These are phyloP conservation scores for Dreissena polymorpha DNA, from an alignment of 1,140 invertebrate species.

Conservation along the genomic window DNA sequence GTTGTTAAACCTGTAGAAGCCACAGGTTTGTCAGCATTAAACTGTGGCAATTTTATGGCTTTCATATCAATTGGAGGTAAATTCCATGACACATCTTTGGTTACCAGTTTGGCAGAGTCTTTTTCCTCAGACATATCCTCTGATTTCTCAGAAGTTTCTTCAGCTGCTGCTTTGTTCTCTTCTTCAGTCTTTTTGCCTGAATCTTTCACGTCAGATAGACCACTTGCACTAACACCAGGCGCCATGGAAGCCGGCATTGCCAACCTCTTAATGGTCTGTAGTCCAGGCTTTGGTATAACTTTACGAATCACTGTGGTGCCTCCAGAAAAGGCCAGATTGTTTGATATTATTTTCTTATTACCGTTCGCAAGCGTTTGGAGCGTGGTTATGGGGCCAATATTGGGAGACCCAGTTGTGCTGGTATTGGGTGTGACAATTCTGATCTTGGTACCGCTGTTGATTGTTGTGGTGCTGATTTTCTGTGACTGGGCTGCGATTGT, in stretches of 20 bases:
- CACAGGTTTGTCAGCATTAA: constrained; percentile 2
- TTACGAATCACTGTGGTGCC: constrained; percentile 26
- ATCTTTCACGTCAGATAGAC: not conserved
- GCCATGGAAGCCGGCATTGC: not conserved
- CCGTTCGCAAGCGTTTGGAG: constrained; percentile 37
- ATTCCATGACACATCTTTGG: constrained; percentile 42
- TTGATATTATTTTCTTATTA: constrained; percentile 28
- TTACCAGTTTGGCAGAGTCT: not conserved
- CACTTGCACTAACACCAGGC: not conserved
- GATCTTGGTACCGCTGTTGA: constrained; percentile 25
- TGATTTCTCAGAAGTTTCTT: too few species aligned
- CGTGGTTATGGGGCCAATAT: constrained; percentile 45
- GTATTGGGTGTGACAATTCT: constrained; percentile 46
- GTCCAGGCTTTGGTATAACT: not conserved
- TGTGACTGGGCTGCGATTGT: constrained; percentile 43
- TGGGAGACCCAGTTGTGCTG: constrained; percentile 6
- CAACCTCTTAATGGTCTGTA: constrained; percentile 17
- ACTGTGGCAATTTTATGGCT: constrained; percentile 43
- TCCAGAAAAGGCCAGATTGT: constrained; percentile 14
- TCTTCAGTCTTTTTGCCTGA: constrained; percentile 1
- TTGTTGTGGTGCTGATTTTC: constrained; percentile 14
- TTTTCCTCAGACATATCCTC: not conserved
- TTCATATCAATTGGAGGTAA: constrained; percentile 48
- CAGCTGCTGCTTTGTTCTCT: not conserved
- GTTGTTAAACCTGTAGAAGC: not conserved